Base-by-base conservation (phyloP, 2,797 vertebrate species). In the Catharus ustulatus region DNA sequence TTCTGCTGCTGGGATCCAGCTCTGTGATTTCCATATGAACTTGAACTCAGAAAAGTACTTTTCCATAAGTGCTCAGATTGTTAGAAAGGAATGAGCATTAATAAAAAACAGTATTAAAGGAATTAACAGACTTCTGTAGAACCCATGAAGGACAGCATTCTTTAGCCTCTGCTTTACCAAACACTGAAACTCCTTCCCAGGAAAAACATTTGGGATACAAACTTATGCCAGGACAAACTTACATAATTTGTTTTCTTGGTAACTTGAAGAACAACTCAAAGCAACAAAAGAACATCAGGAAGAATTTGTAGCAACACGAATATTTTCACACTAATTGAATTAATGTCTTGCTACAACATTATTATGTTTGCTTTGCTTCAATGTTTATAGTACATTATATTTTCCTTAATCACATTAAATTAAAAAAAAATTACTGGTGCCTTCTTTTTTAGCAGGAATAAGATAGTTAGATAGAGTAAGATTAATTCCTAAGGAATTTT, bases 11-110 rank as follows among this genome's bases (percentile, higher is more conserved):
- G 66, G 48, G 79, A 94, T 78, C 46, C 16, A 55, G 52, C 62
- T 58, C 62, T 76, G 30, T 62, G 82, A 95, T 96, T 95, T 94
- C 81, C 62, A 78, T 86, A 68, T 22, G 85, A 89, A 69, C 73
- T 75, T 22, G 85, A 89, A 69, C 73, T 75, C 10, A 38, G 57
- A 24, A 63, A 30, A 76, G 43, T 9, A n/a, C 21, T 89, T 79
- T 71, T 54, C 84, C 72, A 68, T 83, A 68, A 91, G 22, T 32
- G 72, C 66, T 85, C 54, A 58, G 36, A 61, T 29, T 61, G 45
- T 54, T 26, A 52, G 69, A 81, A 84, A 59, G 27, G 43, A 91
- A 10, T 42, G 72, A 64, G 11, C 69, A 58, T 59, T 89, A 62
- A 94, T 7, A 52, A 27, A 18, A 48, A 77, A 24, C 42, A 55